Evolutionary conservation across 2,113 vertebrate genomes (phyloP).

Genomic region (Opisthocomus hoazin): DNA sequence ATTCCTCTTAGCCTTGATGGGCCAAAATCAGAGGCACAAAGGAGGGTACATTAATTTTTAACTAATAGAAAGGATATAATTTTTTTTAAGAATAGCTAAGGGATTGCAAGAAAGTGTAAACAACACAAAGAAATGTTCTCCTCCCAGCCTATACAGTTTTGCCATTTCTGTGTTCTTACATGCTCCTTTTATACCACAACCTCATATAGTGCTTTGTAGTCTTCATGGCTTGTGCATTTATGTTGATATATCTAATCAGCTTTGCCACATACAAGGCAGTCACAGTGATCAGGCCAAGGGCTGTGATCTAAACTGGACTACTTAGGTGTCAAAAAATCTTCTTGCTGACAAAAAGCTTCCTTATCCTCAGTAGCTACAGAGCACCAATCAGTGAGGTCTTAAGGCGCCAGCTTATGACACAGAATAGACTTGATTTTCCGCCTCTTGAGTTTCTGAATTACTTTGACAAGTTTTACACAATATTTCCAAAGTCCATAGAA

Average conservation of each 20-base stretch:
- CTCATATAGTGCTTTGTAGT: neutral
- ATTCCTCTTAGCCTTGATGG: neutral
- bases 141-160: neutral
- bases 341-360: neutral
- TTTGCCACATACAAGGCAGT: neutral
- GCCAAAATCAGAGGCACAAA: neutral
- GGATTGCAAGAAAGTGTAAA: neutral
- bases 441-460: neutral
- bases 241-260: neutral
- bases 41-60: neutral
- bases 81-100: neutral
- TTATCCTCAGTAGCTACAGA: neutral
- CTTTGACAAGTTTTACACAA: neutral
- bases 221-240: neutral
- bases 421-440: neutral
- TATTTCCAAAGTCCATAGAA: neutral
- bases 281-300: neutral
- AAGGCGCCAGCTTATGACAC: neutral
- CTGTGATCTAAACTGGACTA: neutral
- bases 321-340: neutral
- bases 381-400: neutral
- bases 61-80: neutral
- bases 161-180: neutral
- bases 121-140: neutral
- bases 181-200: neutral